A percentile compares a stretch with the other conserved stretches of the same genome.
These are phyloP conservation scores for Desmophyllum pertusum DNA, from an alignment of 92 coral and sea anemone species.

Conservation along the genomic window DNA sequence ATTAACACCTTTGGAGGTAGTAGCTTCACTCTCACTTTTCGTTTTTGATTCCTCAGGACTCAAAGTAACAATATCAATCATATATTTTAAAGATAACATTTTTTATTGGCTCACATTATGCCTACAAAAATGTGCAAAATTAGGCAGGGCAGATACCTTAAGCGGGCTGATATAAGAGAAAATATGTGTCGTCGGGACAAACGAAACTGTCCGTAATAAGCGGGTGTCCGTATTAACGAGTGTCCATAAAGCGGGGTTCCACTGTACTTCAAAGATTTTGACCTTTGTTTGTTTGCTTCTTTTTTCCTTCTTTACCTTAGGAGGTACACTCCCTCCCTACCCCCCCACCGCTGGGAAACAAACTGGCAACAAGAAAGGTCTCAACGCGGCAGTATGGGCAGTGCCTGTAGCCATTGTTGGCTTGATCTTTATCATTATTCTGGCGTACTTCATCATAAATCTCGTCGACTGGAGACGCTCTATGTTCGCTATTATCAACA, in stretches of 20 bases:
- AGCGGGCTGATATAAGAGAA: no score
- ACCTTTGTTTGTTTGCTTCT: not conserved
- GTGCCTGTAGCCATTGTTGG: slow-evolving; percentile 94
- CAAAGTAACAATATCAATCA: not conserved
- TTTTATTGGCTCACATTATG: no score
- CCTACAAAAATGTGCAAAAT: no score
- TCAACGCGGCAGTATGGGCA: slow-evolving; percentile 80
- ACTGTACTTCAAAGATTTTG: not conserved
- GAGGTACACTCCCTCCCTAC: not conserved
- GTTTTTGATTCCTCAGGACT: not conserved
- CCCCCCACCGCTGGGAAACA: slow-evolving; percentile 18
- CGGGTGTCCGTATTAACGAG: no score
- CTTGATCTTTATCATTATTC: slow-evolving; percentile 44
- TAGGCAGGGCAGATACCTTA: no score
- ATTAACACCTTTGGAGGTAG: slow-evolving; percentile 9
- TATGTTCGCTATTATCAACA: slow-evolving; percentile 82
- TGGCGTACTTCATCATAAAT: slow-evolving; percentile 73
- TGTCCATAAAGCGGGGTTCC: no score
- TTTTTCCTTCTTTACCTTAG: not conserved
- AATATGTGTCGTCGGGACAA: no score
- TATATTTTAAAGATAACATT: no score
- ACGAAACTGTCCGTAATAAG: no score
- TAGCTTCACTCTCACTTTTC: not conserved
- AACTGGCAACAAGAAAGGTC: slow-evolving; percentile 22
- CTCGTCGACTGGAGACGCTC: slow-evolving; percentile 91